Evolutionary conservation across 2,113 vertebrate genomes (phyloP).

Genomic region (Aleadryas rufinucha): DNA sequence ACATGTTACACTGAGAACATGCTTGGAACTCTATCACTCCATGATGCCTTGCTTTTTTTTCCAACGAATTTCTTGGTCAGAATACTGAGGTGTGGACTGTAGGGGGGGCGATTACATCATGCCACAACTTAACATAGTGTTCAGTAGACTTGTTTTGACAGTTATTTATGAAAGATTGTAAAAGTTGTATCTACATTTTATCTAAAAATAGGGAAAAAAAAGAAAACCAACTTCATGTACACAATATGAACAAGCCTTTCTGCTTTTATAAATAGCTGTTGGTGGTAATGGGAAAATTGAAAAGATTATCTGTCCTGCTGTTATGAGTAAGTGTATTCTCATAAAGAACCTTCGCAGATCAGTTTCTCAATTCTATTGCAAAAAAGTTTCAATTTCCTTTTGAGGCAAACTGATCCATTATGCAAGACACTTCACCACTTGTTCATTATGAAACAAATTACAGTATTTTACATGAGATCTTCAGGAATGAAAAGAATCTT

Average conservation of each 20-base stretch:
- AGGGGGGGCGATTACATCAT: neutral
- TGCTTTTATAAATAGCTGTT: neutral
- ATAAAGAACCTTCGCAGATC: neutral
- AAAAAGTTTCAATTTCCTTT: neutral
- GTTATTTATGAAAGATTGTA: neutral
- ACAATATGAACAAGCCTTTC: neutral
- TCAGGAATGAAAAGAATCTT: neutral
- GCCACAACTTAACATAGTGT: neutral
- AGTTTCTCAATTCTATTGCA: neutral
- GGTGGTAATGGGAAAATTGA: neutral
- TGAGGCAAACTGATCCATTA: neutral
- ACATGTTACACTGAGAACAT: neutral
- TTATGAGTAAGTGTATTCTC: neutral
- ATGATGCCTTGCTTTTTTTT: neutral
- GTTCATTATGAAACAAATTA: neutral
- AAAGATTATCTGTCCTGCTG: neutral
- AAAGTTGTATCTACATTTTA: neutral
- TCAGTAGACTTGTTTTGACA: neutral
- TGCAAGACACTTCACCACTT: neutral
- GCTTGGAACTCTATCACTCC: neutral
- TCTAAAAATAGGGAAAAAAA: neutral
- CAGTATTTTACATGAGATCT: neutral
- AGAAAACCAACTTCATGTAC: neutral
- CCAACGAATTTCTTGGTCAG: neutral
- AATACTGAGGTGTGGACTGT: neutral